Percentiles rank a stretch among this genome's conserved stretches.
Evolutionary conservation across 2,113 vertebrate species (phyloP).

Genomic region (Marmota flaviventris): DNA sequence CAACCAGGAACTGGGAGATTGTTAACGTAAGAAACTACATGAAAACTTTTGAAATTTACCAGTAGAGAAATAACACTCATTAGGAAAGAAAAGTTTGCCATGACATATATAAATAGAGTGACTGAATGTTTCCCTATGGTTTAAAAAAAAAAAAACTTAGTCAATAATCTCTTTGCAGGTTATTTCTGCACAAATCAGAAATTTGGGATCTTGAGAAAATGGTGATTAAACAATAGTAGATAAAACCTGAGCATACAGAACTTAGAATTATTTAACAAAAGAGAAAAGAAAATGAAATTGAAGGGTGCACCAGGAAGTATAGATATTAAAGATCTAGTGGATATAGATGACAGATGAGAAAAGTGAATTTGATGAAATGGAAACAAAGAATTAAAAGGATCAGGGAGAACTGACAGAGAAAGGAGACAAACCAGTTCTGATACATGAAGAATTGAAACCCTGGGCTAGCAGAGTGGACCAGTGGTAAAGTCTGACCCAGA

Average conservation of each 20-base stretch:
- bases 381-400: background rate
- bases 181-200: background rate
- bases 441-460: background rate
- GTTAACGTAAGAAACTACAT: background rate
- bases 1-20: background rate
- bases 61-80: background rate
- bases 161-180: background rate
- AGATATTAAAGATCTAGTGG: background rate
- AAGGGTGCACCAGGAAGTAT: background rate
- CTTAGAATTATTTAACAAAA: background rate
- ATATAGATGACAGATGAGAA: background rate
- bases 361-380: background rate
- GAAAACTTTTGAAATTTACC: background rate
- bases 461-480: background rate
- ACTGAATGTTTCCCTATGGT: background rate
- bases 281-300: background rate
- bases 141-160: background rate
- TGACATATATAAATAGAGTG: background rate
- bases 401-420: background rate
- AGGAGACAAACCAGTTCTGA: background rate
- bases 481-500: background rate
- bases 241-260: background rate
- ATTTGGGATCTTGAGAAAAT: background rate
- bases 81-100: background rate
- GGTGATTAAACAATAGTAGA: background rate